Evolutionary conservation across 2,797 vertebrate genomes (phyloP), one percentile per base, ranked within the genome.

Genomic region (Microctenopoma stevenorrisi): DNA sequence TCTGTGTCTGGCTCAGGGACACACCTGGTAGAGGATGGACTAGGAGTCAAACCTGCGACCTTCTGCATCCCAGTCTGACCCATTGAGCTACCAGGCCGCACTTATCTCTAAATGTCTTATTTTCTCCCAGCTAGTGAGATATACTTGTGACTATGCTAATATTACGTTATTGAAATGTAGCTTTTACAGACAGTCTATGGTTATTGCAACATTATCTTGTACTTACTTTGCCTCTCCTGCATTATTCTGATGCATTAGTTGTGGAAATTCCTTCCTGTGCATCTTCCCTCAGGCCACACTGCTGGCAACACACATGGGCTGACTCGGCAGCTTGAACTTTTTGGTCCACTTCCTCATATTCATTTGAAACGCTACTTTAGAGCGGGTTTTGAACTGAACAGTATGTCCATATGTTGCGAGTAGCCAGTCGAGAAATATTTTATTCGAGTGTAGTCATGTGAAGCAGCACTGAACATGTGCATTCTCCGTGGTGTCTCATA

Each of bases 371-470:
- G 11, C 1, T 51, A 1, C 61, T 48, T 42, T 37, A 40, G 8
- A 26, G 44, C 30, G 16, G 52, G 15, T 13, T 54, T 7, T 44
- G 22, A 26, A 50, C n/a, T n/a, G 4, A 54, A 35, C 22, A 7
- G 47, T 16, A 30, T 55, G 13, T 48, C 26, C 7, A 26, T 47
- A 60, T 59, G 15, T 25, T 15, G 4, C 42, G 37, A 62, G 14
- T 37, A 48, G 5, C 49, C 7, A 50, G 50, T 75, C 58, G 1
- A 5, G 14, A 71, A 76, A 78, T 68, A 33, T 56, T 67, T 28
- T 73, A 58, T 79, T 73, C 69, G 43, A 54, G 69, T 71, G 51
- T 40, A 79, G 71, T 66, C 74, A 79, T 78, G 62, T 72, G 42
- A 55, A 54, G 9, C 28, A 62, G 43, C 40, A 22, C 53, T 62